A percentile compares a stretch with the other conserved stretches of the same genome.
phyloP scores from a whole-genome alignment of 2,797 vertebrate species.

The Pseudomugil gertrudae region DNA sequence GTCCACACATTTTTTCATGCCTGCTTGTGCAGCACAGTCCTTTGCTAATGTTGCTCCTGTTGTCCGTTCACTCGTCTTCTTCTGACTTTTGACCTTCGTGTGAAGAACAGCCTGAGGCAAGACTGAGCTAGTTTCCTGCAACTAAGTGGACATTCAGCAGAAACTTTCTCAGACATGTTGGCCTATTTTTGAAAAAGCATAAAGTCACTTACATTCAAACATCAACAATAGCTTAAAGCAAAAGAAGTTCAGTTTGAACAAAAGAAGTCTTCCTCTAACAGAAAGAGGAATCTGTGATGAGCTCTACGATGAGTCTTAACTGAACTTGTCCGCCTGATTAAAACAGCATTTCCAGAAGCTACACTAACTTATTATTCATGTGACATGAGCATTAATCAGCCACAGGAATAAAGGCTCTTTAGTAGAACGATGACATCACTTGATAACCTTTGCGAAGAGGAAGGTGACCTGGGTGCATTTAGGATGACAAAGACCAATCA shows the following conservation, averaged over 20 bases:
- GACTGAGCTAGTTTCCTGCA: conserved; percentile 25
- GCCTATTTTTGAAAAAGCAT: conserved; percentile 8
- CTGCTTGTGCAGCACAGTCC: neutral
- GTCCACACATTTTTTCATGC: neutral
- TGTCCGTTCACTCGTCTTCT: neutral
- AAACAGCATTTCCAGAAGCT: too few species aligned
- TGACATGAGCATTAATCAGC: too few species aligned
- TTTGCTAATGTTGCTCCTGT: neutral
- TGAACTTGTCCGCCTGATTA: neutral
- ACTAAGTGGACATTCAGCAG: conserved; percentile 33
- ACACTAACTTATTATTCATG: too few species aligned
- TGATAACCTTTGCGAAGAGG: too few species aligned
- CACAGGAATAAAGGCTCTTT: too few species aligned
- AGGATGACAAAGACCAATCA: too few species aligned
- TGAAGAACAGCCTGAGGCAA: conserved; percentile 38
- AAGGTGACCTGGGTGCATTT: too few species aligned
- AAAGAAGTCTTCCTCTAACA: neutral
- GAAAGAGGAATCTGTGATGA: neutral
- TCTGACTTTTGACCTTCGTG: conserved; percentile 39
- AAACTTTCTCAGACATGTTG: conserved; percentile 21
- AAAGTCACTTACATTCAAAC: conserved; percentile 16
- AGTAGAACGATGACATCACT: too few species aligned
- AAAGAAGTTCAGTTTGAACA: neutral
- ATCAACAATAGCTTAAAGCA: conserved; percentile 9
- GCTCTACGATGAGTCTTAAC: neutral